Evolutionary conservation across 2,113 vertebrate genomes (phyloP), one percentile per base, ranked within the genome.

Genomic region (Eclectus roratus): DNA sequence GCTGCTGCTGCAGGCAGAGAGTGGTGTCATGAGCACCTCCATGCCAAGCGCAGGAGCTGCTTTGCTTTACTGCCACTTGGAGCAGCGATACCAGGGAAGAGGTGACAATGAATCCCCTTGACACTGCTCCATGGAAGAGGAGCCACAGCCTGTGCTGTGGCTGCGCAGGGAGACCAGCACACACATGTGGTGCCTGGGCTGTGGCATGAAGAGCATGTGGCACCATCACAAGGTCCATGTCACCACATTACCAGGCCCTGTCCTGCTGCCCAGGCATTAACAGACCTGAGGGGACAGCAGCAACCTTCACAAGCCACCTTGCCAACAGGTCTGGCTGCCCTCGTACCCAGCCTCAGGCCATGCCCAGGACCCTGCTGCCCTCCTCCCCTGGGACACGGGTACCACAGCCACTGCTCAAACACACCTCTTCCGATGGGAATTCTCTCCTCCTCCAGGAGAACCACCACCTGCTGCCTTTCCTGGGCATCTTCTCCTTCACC

Each of bases 401-500:
- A 20, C 10, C 55, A n/a, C 31, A 58, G 55, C 33, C 3, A 2
- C 33, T n/a, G 55, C 31, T 58, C 55, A 58, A n/a, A 58, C 55
- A 58, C 93, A 98, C 98, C 97, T 96, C 85, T 23, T 97, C 94
- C 1, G 7, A 94, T 4, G 97, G 91, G 78, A 98, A 96, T 79
- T 99, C 98, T 96, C 94, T 98, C 76, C 98, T 98, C 78, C 98
- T 96, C 99, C 99, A 99, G 70, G 99, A 99, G 86, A 99, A 99
- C 99, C 99, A 99, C 98, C 98, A 99, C 50, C 98, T 98, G 58
- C 98, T 98, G 76, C 98, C 98, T 96, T 98, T 99, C 94, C 98
- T 99, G 25, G 98, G 97, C 99, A 99, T 99, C 96, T 99, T 99
- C 96, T 99, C 98, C 93, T 99, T 99, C 86, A 99, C 97, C 88